Base-by-base conservation (phyloP, 2,797 vertebrate species). In the Centroberyx gerrardi region DNA sequence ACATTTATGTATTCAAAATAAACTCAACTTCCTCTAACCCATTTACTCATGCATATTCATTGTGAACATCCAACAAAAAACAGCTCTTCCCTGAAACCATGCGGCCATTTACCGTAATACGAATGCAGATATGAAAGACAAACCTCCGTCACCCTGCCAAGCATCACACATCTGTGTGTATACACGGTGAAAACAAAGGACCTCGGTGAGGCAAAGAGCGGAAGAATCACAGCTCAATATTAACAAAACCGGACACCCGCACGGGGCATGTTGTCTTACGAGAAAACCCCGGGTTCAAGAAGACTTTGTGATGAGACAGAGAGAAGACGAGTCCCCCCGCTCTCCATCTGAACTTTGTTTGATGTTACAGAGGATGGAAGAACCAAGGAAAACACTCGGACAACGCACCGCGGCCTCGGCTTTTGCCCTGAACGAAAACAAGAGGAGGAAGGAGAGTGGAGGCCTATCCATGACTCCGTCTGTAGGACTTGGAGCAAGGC, bases 101-200 rank as follows among this genome's bases (percentile, higher is more conserved):
- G 9, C 0, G 10, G 55, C n/a, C 14, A 31, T 70, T 85, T 81
- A 63, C 53, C 29, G 72, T 70, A 75, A 87, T 1, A 62, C 15
- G 15, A 29, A 55, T 65, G 64, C 42, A 76, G 55, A 83, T 63
- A 49, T 62, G 81, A 84, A 87, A 90, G 76, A 49, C 66, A 85
- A 87, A 73, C 69, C 62, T 42, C 42, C 9, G 0, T 31, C 46
- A 9, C 4, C 44, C 46, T 55, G 84, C 86, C 88, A 91, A 88
- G 72, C 81, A 90, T 84, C 82, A 92, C 89, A 92, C 63, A 72
- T 77, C 52, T 76, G 60, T 76, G 68, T n/a, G 70, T 70, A 64
- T 54, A 58, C 73, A 74, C n/a, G 52, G 64, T 48, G 27, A 62
- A 76, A 81, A 86, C 66, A 76, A 84, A 75, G 52, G 54, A 49